phyloP scores from a whole-genome alignment of 2,888 invertebrate species.

The Meteorus colon region DNA sequence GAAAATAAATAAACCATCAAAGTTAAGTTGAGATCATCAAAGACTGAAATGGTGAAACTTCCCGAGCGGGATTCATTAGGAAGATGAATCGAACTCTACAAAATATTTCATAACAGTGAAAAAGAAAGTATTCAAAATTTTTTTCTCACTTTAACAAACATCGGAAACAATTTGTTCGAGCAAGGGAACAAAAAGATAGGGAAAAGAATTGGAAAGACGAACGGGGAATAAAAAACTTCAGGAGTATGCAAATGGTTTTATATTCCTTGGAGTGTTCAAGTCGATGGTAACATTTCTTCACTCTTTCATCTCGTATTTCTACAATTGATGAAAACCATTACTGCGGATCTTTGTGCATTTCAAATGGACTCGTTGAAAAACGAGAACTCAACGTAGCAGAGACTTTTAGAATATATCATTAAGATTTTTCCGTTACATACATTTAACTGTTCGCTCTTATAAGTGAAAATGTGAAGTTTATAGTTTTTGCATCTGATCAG shows the following conservation, averaged over 20 bases:
- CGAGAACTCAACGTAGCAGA: background rate
- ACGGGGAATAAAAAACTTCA: background rate
- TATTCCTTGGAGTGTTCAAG: slow-evolving; percentile 8
- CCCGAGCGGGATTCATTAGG: background rate
- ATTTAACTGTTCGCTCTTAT: background rate
- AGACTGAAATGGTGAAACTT: slow-evolving; percentile 11
- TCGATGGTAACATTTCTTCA: background rate
- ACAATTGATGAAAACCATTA: slow-evolving; percentile 9
- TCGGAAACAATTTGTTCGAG: background rate
- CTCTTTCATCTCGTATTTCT: slow-evolving; percentile 1
- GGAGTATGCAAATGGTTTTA: background rate
- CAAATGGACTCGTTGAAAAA: slow-evolving; percentile 6
- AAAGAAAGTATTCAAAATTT: background rate
- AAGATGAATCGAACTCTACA: slow-evolving; percentile 14
- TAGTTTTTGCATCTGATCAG: background rate
- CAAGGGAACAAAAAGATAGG: background rate
- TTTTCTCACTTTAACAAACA: background rate
- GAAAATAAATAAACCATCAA: background rate
- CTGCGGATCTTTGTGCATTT: background rate
- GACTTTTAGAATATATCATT: background rate
- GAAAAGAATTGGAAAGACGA: background rate
- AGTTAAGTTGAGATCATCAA: slow-evolving; percentile 3
- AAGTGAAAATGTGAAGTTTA: background rate
- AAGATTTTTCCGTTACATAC: background rate
- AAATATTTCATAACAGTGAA: background rate